phyloP scores from a whole-genome alignment of 2,888 invertebrate species.

The Drosophila nigricruria region DNA sequence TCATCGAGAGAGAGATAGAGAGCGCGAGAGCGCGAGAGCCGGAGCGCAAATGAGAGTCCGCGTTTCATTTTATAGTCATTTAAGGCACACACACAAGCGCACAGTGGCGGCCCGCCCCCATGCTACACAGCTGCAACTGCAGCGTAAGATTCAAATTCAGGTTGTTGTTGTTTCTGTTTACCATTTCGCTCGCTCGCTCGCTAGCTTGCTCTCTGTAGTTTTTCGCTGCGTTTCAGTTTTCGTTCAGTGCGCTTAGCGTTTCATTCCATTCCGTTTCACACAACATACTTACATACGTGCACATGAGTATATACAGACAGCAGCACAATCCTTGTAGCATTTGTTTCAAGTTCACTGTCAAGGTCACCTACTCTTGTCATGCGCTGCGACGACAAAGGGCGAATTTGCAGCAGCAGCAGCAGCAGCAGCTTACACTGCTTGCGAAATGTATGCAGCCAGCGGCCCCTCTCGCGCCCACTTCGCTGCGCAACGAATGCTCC shows the following conservation, averaged over 20 bases:
- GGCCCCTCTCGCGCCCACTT: not conserved
- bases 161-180: slow-evolving; percentile 1
- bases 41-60: slow-evolving; percentile 13
- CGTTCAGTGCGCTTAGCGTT: slow-evolving; percentile 39
- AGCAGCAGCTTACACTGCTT: slow-evolving; percentile 47
- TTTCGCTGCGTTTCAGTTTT: slow-evolving; percentile 16
- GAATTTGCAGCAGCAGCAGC: slow-evolving; percentile 42
- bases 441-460: slow-evolving; percentile 35
- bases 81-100: slow-evolving; percentile 42
- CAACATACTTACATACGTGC: slow-evolving; percentile 7
- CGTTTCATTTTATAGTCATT: slow-evolving; percentile 23
- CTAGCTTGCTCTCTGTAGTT: slow-evolving; percentile 7
- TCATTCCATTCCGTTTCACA: slow-evolving; percentile 34
- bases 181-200: not conserved
- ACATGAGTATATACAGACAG: slow-evolving; percentile 40
- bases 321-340: slow-evolving; percentile 80
- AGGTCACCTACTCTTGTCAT: slow-evolving; percentile 90
- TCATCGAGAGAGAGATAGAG: slow-evolving; percentile 45
- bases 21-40: not conserved
- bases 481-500: slow-evolving; percentile 2
- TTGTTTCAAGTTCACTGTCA: slow-evolving; percentile 92
- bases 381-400: slow-evolving; percentile 83
- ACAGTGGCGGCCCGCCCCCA: slow-evolving; percentile 17
- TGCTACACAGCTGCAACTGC: slow-evolving; percentile 35
- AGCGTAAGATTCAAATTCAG: slow-evolving; percentile 22